Base-by-base conservation (phyloP, 2,113 vertebrate species). In the Egretta garzetta region DNA sequence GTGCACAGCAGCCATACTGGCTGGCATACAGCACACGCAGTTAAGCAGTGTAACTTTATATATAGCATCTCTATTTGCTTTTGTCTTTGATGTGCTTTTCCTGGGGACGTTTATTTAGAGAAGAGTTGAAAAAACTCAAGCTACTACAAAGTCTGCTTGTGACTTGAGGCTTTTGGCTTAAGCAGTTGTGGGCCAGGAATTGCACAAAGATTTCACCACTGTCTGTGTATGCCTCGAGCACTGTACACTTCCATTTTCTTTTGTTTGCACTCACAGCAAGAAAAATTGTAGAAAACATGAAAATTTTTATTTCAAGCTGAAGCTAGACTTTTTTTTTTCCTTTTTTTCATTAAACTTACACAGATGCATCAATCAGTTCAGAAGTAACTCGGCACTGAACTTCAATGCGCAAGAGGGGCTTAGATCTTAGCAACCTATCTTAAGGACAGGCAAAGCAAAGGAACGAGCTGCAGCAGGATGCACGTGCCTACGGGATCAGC, bases 321-420 rank as follows among this genome's bases (percentile, higher is more conserved):
- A 80, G 7, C 37, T 47, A 47, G 37, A 20, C 6, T 7, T 16
- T 4, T 41, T 41, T 41, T 13, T 1, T 0, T 3, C 6, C 2
- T 7, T 39, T 35, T 20, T 8, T 4, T 4, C 37, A 28, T 35
- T n/a, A 28, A 59, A 52, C 8, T 27, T 59, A 4, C 1, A 1
- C 5, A 60, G 60, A 22, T 27, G 45, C 45, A n/a, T 12, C n/a
- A 1, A 2, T 60, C 13, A 7, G 19, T 9, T 72, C 63, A 20
- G 43, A 62, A 66, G 20, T 12, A 45, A 56, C 49, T 53, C 8
- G 6, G 87, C 56, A 14, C 43, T 32, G 39, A 80, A 14, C 30
- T 35, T 32, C 24, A 53, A 7, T 3, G 23, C 39, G 14, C 35
- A 58, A 12, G 37, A 63, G 33, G 10, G 49, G 15, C 75, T 59